phyloP scores from a whole-genome alignment of 2,888 invertebrate genomes.

The Ptychoptera contaminata region DNA sequence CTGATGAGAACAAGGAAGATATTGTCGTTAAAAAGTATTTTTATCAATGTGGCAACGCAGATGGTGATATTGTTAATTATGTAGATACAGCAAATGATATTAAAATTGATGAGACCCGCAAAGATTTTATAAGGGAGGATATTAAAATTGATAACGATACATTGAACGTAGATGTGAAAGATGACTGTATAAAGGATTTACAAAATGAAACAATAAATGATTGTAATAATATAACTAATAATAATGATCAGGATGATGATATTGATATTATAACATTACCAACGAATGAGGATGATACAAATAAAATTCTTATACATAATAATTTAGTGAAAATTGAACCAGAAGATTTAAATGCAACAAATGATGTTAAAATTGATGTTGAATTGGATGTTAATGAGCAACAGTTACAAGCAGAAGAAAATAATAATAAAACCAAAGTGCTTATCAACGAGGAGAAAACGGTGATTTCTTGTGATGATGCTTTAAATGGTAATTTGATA shows the following conservation, averaged over 20 bases:
- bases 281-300: constrained; percentile 18
- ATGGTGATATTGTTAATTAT: too few relatives aligned
- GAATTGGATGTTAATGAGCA: constrained; percentile 6
- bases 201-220: neutral
- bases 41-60: too few relatives aligned
- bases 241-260: constrained; percentile 24
- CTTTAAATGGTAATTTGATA: neutral
- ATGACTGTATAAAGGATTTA: neutral
- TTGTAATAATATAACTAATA: neutral
- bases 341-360: constrained; percentile 21
- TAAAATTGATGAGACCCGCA: neutral
- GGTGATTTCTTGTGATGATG: neutral
- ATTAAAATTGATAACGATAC: neutral
- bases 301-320: constrained; percentile 25
- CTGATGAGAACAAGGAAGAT: too few relatives aligned
- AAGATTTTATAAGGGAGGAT: neutral
- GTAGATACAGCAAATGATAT: too few relatives aligned
- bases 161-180: neutral
- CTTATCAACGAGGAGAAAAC: constrained; percentile 11
- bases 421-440: constrained; percentile 7
- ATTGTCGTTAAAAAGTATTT: too few relatives aligned
- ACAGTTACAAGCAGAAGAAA: constrained; percentile 4
- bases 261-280: constrained; percentile 27
- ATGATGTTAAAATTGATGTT: constrained; percentile 7
- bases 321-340: constrained; percentile 28